These are phyloP conservation scores for Drosophila barbarae DNA, from an alignment of 2,888 invertebrate species.

Conservation along the genomic window DNA sequence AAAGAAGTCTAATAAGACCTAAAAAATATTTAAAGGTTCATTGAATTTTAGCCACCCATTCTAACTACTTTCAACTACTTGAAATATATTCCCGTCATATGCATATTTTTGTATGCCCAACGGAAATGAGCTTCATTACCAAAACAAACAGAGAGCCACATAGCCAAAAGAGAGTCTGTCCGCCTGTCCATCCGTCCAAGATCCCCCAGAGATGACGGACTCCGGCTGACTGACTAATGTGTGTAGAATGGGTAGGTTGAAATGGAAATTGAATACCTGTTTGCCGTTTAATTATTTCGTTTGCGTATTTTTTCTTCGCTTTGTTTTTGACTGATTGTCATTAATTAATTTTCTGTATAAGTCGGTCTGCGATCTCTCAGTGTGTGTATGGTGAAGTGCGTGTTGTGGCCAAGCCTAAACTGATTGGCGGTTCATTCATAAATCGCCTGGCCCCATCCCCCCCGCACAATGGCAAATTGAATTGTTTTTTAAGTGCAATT, in stretches of 20 bases:
- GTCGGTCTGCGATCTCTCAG: constrained; percentile 12
- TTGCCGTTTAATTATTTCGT: constrained; percentile 75
- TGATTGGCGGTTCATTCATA: constrained; percentile 64
- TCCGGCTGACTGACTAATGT: constrained; percentile 56
- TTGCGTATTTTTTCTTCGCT: constrained; percentile 61
- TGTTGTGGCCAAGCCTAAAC: constrained; percentile 40
- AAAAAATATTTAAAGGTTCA: not conserved
- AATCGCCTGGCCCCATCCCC: constrained; percentile 42
- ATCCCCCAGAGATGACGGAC: constrained; percentile 38
- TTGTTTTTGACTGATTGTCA: constrained; percentile 72
- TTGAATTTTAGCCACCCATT: constrained; percentile 6
- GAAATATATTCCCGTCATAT: constrained; percentile 16
- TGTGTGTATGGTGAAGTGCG: constrained; percentile 13
- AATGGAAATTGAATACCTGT: constrained; percentile 66
- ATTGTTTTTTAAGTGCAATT: constrained; percentile 71
- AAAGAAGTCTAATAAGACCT: not conserved
- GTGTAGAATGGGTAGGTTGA: constrained; percentile 58
- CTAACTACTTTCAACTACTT: constrained; percentile 12
- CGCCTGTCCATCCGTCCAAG: constrained; percentile 25
- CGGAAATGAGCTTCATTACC: constrained; percentile 78
- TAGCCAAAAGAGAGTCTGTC: constrained; percentile 17
- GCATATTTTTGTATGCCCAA: constrained; percentile 59
- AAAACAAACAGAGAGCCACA: constrained; percentile 74
- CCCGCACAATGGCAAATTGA: constrained; percentile 62
- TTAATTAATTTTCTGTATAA: constrained; percentile 72